These are phyloP conservation scores for Nicator chloris DNA, from an alignment of 2,113 vertebrate genomes.

Conservation along the genomic window DNA sequence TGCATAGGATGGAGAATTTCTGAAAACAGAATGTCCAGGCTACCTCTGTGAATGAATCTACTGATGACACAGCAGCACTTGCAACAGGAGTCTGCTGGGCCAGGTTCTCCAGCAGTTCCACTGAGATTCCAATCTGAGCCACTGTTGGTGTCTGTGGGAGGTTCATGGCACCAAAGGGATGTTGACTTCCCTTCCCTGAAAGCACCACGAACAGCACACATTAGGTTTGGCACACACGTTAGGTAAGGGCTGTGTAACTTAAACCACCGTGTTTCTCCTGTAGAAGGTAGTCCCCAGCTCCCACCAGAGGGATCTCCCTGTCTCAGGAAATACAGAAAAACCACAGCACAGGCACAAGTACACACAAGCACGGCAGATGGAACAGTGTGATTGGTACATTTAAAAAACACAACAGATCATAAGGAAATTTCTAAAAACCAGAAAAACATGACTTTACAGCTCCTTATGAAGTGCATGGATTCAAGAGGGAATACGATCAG, in stretches of 20 bases:
- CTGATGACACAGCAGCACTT: constrained; percentile 83
- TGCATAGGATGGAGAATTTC: background rate
- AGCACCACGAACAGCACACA: background rate
- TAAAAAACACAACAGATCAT: background rate
- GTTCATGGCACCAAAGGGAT: constrained; percentile 87
- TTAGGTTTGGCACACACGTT: background rate
- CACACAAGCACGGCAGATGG: background rate
- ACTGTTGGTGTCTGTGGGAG: constrained; percentile 77
- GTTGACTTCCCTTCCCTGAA: constrained; percentile 85
- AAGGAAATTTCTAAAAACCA: background rate
- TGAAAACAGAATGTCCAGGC: background rate
- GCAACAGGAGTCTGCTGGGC: constrained; percentile 91
- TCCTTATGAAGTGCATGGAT: background rate
- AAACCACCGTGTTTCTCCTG: background rate
- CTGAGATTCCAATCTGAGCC: constrained; percentile 94
- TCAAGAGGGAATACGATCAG: background rate
- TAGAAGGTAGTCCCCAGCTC: background rate
- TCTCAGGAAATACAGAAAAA: background rate
- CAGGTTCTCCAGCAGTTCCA: constrained; percentile 88
- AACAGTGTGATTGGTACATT: background rate
- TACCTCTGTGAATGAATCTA: constrained; percentile 91
- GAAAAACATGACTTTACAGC: background rate
- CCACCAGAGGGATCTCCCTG: background rate
- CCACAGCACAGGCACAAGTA: background rate
- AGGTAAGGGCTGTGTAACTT: background rate